Evolutionary conservation across 2,797 vertebrate species (phyloP).

Genomic region (Oreochromis grahami): DNA sequence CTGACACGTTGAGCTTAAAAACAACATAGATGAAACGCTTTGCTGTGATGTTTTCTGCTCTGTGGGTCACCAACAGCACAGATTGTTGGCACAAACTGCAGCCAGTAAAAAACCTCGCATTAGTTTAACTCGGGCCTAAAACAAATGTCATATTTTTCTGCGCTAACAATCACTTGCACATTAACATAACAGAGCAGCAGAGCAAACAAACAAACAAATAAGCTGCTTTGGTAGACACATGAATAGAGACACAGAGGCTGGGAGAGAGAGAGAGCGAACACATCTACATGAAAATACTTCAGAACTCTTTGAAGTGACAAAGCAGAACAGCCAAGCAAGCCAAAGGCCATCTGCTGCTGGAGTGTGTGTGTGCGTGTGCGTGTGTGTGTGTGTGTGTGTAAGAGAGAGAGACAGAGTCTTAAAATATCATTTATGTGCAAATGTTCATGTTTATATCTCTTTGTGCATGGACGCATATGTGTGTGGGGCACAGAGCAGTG

Average conservation of each 20-base stretch:
- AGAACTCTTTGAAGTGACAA: conserved; percentile 71
- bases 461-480: not conserved
- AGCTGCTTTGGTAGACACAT: conserved; percentile 53
- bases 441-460: conserved; percentile 36
- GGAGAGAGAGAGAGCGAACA: conserved; percentile 45
- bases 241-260: conserved; percentile 37
- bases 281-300: conserved; percentile 62
- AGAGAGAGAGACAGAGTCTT: not conserved
- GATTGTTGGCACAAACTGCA: not conserved
- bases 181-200: conserved; percentile 41
- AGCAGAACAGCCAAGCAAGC: conserved; percentile 56
- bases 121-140: not conserved
- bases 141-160: conserved; percentile 24
- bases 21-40: not conserved
- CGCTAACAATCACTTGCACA: conserved; percentile 13
- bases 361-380: not conserved
- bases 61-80: not conserved
- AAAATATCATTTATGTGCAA: conserved; percentile 61
- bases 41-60: not conserved
- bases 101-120: not conserved
- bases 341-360: conserved; percentile 64
- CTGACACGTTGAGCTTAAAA: not conserved
- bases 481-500: conserved; percentile 15
- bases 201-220: conserved; percentile 48
- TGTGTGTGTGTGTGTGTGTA: not conserved